A percentile compares a stretch with the other conserved stretches of the same genome.
Conservation (phyloP, 2,113 vertebrate genomes). For the Chaetodon auriga region DNA sequence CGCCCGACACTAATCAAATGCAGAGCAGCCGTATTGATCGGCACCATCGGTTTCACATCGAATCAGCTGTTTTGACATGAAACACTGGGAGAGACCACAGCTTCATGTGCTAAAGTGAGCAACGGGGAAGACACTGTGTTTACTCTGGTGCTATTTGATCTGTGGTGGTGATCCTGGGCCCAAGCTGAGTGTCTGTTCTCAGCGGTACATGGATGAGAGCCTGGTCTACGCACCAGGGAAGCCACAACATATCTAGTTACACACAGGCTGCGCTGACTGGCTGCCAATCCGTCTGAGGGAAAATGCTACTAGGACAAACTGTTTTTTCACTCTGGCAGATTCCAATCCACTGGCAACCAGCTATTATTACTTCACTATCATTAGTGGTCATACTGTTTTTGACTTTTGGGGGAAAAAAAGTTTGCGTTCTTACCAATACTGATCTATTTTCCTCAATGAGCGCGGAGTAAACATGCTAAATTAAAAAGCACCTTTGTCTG, state of each 20-base stretch:
- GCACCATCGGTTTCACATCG: not conserved
- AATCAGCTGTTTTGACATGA: constrained; percentile 32
- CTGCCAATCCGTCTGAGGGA: constrained; percentile 72
- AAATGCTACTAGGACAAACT: constrained; percentile 63
- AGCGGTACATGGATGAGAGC: constrained; percentile 37
- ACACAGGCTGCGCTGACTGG: constrained; percentile 63
- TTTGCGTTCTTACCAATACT: not conserved
- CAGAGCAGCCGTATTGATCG: constrained; percentile 27
- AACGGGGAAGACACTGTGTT: constrained; percentile 34
- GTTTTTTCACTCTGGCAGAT: constrained; percentile 53
- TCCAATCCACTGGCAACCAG: constrained; percentile 49
- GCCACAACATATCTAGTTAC: constrained; percentile 74
- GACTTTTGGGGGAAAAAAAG: constrained; percentile 7
- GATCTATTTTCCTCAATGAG: not conserved
- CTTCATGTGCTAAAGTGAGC: not conserved
- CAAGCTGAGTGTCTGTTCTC: constrained; percentile 18
- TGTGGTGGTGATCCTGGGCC: constrained; percentile 18
- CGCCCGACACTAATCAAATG: constrained; percentile 13
- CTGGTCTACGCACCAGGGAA: constrained; percentile 59
- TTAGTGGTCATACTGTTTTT: constrained; percentile 66
- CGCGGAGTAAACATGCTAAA: not conserved
- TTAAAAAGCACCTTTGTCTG: not conserved
- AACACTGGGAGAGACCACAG: not conserved
- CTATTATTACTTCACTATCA: constrained; percentile 67
- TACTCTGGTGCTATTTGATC: constrained; percentile 46